These are phyloP conservation scores for Gastrophryne carolinensis DNA, from an alignment of 2,797 vertebrate genomes.

Conservation along the genomic window DNA sequence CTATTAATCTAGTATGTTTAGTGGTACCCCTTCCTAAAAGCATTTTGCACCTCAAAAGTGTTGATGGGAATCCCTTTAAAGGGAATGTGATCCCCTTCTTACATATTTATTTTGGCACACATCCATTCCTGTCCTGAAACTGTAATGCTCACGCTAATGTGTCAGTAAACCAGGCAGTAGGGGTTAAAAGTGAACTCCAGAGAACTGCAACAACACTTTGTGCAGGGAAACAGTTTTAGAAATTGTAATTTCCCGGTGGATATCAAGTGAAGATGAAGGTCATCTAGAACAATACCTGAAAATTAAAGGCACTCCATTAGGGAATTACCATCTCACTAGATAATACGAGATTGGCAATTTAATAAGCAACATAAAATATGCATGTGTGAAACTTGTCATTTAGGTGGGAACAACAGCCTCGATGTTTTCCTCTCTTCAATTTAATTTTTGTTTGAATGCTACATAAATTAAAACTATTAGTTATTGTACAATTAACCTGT, in stretches of 20 bases:
- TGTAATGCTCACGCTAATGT: too few relatives aligned
- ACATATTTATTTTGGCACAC: too few relatives aligned
- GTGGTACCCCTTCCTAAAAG: too few relatives aligned
- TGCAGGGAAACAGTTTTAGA: slow-evolving; percentile 39
- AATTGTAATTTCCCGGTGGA: slow-evolving; percentile 47
- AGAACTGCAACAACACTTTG: slow-evolving; percentile 37
- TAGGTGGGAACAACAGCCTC: slow-evolving; percentile 32
- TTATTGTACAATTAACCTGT: slow-evolving; percentile 18
- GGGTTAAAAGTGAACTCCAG: slow-evolving; percentile 40
- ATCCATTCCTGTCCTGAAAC: too few relatives aligned
- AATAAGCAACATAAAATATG: slow-evolving; percentile 49
- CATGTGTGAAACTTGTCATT: slow-evolving; percentile 46
- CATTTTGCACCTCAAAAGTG: too few relatives aligned
- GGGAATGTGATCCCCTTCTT: too few relatives aligned
- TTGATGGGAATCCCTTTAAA: too few relatives aligned
- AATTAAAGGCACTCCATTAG: slow-evolving; percentile 49
- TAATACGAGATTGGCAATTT: slow-evolving; percentile 48
- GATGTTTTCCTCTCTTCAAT: slow-evolving; percentile 32
- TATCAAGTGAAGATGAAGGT: slow-evolving; percentile 48
- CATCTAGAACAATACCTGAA: slow-evolving; percentile 48
- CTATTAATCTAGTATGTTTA: too few relatives aligned
- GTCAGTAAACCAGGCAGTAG: too few relatives aligned
- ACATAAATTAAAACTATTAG: slow-evolving; percentile 33
- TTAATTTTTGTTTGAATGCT: slow-evolving; percentile 34
- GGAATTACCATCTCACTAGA: slow-evolving; percentile 46